A percentile compares a stretch with the other conserved stretches of the same genome.
Evolutionary conservation across 2,888 invertebrate species (phyloP).

Genomic region (Sthenelais limicola): DNA sequence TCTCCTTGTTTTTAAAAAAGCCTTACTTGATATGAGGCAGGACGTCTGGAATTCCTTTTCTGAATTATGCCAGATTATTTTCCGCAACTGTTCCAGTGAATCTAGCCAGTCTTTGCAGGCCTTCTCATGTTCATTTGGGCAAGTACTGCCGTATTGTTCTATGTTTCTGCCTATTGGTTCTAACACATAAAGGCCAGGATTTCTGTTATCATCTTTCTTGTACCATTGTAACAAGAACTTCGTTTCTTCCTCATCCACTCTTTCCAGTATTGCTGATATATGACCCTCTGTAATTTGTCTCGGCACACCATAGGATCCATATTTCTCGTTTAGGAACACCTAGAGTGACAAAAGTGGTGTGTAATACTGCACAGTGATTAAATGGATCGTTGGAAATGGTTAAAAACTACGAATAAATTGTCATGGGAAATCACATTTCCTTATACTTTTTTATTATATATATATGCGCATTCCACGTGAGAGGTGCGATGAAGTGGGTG

Average conservation of each 20-base stretch:
- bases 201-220: slow-evolving; percentile 26
- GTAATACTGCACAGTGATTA: background rate
- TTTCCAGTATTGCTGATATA: slow-evolving; percentile 17
- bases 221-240: slow-evolving; percentile 39
- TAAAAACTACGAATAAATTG: too few species aligned
- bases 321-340: slow-evolving; percentile 42
- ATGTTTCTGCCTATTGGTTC: slow-evolving; percentile 20
- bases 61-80: slow-evolving; percentile 12
- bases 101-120: slow-evolving; percentile 39
- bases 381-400: too few species aligned
- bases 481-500: background rate
- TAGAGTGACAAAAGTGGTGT: background rate
- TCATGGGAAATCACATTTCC: too few species aligned
- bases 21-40: slow-evolving; percentile 29
- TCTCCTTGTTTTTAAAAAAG: background rate
- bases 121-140: slow-evolving; percentile 13
- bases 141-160: background rate
- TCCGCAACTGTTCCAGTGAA: background rate
- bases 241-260: slow-evolving; percentile 29
- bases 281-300: slow-evolving; percentile 7
- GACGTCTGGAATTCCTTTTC: slow-evolving; percentile 22
- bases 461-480: too few species aligned
- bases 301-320: slow-evolving; percentile 41
- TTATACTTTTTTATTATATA: too few species aligned
- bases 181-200: slow-evolving; percentile 30